These are phyloP conservation scores for Stichopus horrens DNA, from an alignment of 53 echinoderm and acorn worm species.

Conservation along the genomic window DNA sequence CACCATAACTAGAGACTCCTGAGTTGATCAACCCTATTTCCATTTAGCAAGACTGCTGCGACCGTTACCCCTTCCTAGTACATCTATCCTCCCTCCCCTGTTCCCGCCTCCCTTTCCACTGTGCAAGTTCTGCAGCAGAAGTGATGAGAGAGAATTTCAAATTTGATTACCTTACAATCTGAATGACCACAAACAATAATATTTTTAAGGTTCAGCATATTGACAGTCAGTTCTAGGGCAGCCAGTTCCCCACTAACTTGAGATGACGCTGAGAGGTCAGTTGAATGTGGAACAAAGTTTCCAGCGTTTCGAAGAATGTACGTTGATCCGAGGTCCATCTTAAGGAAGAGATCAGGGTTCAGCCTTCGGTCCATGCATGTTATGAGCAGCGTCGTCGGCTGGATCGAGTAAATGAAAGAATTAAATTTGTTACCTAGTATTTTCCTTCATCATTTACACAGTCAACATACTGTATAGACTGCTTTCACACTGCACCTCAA, in stretches of 20 bases:
- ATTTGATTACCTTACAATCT: constrained; percentile 77
- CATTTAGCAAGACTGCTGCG: too few relatives aligned
- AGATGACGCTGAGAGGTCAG: not conserved
- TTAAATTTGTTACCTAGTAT: too few relatives aligned
- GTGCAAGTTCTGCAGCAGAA: too few relatives aligned
- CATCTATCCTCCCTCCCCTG: too few relatives aligned
- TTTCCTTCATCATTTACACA: too few relatives aligned
- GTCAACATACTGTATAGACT: too few relatives aligned
- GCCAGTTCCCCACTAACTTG: constrained; percentile 55
- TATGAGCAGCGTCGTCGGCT: constrained; percentile 79
- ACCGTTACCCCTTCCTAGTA: too few relatives aligned
- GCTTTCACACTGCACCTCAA: too few relatives aligned
- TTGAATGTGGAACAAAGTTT: constrained; percentile 74
- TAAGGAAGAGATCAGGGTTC: constrained; percentile 75
- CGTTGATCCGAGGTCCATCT: constrained; percentile 85
- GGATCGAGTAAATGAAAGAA: not conserved
- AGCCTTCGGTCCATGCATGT: constrained; percentile 92
- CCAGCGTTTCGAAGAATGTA: constrained; percentile 87
- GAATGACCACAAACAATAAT: constrained; percentile 88
- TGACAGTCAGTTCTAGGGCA: constrained; percentile 75
- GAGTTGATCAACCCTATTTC: too few relatives aligned
- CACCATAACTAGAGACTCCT: too few relatives aligned
- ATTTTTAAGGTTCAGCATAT: constrained; percentile 65
- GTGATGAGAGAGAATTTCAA: too few relatives aligned
- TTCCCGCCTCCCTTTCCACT: too few relatives aligned